Base-by-base conservation (phyloP, 30 jellyfish, hydroid and myxozoan genomes). In the Aurelia sp. region DNA sequence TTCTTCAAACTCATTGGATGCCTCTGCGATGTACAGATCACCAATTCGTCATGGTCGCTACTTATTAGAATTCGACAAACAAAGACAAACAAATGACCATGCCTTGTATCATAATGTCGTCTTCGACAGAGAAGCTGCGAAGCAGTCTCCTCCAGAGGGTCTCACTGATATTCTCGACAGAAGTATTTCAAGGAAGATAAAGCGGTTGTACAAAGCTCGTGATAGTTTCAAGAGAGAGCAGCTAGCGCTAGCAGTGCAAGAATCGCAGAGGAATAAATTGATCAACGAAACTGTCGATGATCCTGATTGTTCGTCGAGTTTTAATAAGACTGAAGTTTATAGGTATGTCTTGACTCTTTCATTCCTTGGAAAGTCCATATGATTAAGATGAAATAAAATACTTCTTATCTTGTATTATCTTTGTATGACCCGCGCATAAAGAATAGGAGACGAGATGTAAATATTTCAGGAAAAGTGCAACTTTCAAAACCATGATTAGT, bases 41-140 rank as follows among this genome's bases (percentile, higher is more conserved):
- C 92, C 92, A 33, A 15, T 62, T 19, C 91, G 89, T 5, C 89
- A 78, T 20, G 86, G 97, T 30, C 89, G 97, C 13, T 52, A 53
- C 20, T 63, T 89, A 7, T 89, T 89, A 5, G 92, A 89, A 62
- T 82, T 72, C 63, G 91, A 80, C 85, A 89, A 81, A 20, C 53
- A 80, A 24, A 41, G 63, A 20, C 50, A 41, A 35, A 52, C 67
- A 2, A 64, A 63, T n/a, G 78, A 71, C 30, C 60, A 59, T 19
- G 22, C 62, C 48, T 74, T 78, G 2, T 63, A 40, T 69, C 88
- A 67, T 22, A 75, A 87, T 57, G 69, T 20, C 24, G 86, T 61
- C 2, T 76, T 55, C 84, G 60, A 76, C 44, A 59, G 48, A 76
- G 76, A 68, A 19, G 72, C 75, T 19, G 48, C 38, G 72, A 47